Conservation (phyloP, 2,888 invertebrate genomes). For the Pollenia amentaria region DNA sequence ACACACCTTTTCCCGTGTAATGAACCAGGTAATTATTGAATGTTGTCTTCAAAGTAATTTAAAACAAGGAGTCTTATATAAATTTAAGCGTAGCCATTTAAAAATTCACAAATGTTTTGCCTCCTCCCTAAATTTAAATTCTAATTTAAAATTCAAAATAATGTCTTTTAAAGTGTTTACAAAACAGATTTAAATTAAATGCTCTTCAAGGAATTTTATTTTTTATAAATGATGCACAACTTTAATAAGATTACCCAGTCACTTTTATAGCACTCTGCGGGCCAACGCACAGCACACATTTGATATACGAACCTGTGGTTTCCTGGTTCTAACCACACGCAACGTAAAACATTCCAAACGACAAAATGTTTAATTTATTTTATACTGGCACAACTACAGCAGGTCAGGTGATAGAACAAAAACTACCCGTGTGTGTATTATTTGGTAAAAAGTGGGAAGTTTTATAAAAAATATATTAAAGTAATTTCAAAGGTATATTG, state of each 20-base stretch:
- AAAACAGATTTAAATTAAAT: conserved; percentile 7
- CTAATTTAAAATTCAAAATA: background rate
- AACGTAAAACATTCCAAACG: conserved; percentile 6
- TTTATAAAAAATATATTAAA: too few species aligned
- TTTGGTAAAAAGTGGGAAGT: background rate
- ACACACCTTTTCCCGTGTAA: background rate
- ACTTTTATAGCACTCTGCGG: conserved; percentile 39
- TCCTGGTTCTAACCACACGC: conserved; percentile 29
- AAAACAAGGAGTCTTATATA: too few species aligned
- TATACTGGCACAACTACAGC: background rate
- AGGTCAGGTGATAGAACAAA: background rate
- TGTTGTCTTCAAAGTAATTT: background rate
- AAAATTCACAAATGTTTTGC: too few species aligned
- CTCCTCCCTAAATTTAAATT: too few species aligned
- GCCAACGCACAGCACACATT: conserved; percentile 13
- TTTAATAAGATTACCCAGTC: conserved; percentile 21
- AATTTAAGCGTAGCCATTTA: too few species aligned
- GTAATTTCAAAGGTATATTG: too few species aligned
- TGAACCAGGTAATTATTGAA: background rate
- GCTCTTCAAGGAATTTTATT: conserved; percentile 26
- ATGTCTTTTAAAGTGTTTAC: background rate
- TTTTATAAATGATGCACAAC: background rate
- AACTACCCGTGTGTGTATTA: background rate
- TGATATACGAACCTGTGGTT: background rate
- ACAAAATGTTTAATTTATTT: conserved; percentile 28